These are phyloP conservation scores for Sinonovacula constricta DNA, from an alignment of 1,140 invertebrate genomes.

Conservation along the genomic window DNA sequence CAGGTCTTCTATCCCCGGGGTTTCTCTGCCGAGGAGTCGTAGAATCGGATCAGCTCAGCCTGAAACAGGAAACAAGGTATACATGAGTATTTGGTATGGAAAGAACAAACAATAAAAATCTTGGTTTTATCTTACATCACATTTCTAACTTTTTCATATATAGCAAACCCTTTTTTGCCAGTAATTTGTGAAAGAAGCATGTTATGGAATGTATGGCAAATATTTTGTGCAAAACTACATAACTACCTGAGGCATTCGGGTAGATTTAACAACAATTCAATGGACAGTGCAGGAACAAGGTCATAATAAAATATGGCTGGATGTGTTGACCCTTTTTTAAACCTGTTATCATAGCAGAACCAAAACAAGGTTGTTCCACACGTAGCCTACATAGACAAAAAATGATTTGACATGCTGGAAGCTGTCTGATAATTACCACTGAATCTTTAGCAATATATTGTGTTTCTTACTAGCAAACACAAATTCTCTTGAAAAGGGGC, in stretches of 20 bases:
- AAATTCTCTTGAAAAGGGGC: neutral
- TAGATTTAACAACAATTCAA: too few species aligned
- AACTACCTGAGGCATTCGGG: neutral
- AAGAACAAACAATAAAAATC: neutral
- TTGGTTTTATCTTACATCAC: neutral
- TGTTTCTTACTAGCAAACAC: neutral
- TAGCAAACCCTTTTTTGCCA: neutral
- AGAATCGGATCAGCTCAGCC: constrained; percentile 75
- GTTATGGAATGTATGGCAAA: neutral
- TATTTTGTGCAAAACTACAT: neutral
- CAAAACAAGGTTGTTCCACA: too few species aligned
- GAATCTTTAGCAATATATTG: neutral
- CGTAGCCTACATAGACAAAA: too few species aligned
- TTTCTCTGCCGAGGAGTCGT: constrained; percentile 75
- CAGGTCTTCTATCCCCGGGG: too few species aligned
- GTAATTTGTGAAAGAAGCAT: neutral
- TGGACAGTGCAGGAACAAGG: too few species aligned
- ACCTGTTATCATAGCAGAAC: too few species aligned
- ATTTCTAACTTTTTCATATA: neutral
- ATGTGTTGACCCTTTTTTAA: too few species aligned
- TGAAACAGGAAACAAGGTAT: too few species aligned
- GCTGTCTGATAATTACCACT: neutral
- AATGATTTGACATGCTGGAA: neutral
- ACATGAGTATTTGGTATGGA: neutral
- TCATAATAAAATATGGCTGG: too few species aligned